Percentiles rank a stretch among this genome's conserved stretches.
Conservation (phyloP, 2,888 invertebrate species). For the Conus canariensis region DNA sequence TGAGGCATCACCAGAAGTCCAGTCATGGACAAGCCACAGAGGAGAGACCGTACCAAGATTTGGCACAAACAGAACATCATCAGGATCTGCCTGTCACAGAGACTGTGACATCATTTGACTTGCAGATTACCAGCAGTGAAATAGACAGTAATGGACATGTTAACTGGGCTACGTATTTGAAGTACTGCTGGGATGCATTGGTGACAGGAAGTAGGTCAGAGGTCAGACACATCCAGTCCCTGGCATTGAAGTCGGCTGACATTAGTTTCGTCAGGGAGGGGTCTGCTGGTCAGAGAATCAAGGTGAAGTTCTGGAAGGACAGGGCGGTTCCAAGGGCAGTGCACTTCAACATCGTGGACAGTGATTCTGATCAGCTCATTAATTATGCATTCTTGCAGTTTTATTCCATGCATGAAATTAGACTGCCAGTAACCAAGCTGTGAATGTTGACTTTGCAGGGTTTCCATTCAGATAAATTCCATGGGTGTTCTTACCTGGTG, state of each 20-base stretch:
- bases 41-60: not conserved
- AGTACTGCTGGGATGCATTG: constrained; percentile 44
- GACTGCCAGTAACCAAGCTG: not conserved
- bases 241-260: constrained; percentile 13
- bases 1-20: not conserved
- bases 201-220: not conserved
- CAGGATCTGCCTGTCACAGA: constrained; percentile 25
- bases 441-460: not conserved
- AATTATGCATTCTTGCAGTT: constrained; percentile 20
- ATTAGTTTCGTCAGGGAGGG: not conserved
- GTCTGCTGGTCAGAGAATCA: not conserved
- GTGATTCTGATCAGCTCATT: not conserved
- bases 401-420: not conserved
- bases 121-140: constrained; percentile 37
- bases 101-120: not conserved
- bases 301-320: constrained; percentile 23
- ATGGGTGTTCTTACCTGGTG: too few species aligned
- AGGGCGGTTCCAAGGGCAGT: not conserved
- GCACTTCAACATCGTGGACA: constrained; percentile 21
- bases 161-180: constrained; percentile 47
- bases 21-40: not conserved
- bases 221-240: not conserved
- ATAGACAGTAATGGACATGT: constrained; percentile 38
- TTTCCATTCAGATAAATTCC: too few species aligned
- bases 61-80: not conserved